These are phyloP conservation scores for Artibeus lituratus DNA, from an alignment of 2,797 vertebrate species.

Conservation along the genomic window DNA sequence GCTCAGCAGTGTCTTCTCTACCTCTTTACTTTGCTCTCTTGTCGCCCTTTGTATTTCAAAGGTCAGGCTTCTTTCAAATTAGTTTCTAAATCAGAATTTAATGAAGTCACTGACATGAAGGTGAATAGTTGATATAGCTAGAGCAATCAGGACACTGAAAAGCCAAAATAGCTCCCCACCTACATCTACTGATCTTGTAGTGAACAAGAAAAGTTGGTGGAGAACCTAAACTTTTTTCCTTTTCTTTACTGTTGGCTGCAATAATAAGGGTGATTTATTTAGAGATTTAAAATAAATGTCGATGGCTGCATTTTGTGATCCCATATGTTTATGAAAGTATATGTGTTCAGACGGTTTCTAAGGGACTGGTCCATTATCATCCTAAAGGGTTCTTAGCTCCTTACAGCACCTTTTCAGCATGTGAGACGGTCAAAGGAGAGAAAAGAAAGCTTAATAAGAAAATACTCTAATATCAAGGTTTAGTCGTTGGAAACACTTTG, in stretches of 20 bases:
- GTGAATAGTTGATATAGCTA: slow-evolving; percentile 49
- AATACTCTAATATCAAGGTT: slow-evolving; percentile 26
- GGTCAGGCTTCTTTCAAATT: slow-evolving; percentile 67
- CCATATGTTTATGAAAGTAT: slow-evolving; percentile 55
- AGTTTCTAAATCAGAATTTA: slow-evolving; percentile 64
- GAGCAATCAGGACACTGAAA: slow-evolving; percentile 58
- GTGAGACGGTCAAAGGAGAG: background rate
- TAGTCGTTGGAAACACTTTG: slow-evolving; percentile 18
- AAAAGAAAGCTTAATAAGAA: slow-evolving; percentile 33
- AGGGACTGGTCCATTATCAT: background rate
- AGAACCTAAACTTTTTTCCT: background rate
- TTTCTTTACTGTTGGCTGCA: background rate
- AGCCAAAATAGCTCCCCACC: slow-evolving; percentile 40
- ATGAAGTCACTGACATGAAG: slow-evolving; percentile 64
- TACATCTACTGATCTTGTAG: slow-evolving; percentile 36
- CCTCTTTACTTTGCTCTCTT: background rate
- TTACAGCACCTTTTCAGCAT: slow-evolving; percentile 2
- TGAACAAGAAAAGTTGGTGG: background rate
- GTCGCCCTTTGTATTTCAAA: slow-evolving; percentile 44
- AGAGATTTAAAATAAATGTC: slow-evolving; percentile 38
- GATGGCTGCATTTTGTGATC: slow-evolving; percentile 17
- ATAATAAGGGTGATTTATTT: slow-evolving; percentile 32
- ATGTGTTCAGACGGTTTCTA: slow-evolving; percentile 28
- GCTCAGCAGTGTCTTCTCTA: background rate
- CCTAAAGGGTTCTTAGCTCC: slow-evolving; percentile 22